Base-by-base conservation (phyloP, 2,113 vertebrate genomes). In the Solea senegalensis region DNA sequence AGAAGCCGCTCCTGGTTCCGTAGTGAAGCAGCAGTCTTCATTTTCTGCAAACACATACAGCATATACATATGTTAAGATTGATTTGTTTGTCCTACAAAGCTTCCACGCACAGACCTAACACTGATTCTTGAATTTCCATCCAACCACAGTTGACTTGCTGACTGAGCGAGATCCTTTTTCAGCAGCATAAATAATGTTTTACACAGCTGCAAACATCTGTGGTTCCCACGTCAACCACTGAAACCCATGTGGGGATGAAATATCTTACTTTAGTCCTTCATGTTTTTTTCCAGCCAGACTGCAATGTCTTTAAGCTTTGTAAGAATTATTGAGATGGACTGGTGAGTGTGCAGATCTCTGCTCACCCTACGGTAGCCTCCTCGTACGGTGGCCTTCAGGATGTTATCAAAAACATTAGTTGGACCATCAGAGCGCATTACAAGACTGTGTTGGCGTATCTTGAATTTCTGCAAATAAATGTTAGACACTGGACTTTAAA, bases 11-110 rank as follows among this genome's bases (percentile, higher is more conserved):
- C 60, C 81, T 2, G 93, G 88, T 65, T 94, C 93, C 21, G 87
- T 86, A 8, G 89, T 87, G 90, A 93, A 94, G 86, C 95, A 95
- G 0, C 90, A 93, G 82, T 96, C 95, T 88, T 97, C 96, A 73
- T 98, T 96, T 81, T 98, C 97, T 99, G 87, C 63, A 74, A 86
- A 81, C 26, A 62, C 44, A 21, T 21, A 21, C 64, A 72, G 12
- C 0, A 49, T 54, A 56, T n/a, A 69, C 28, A 56, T 14, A 56
- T 14, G 39, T 58, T 14, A 13, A 26, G 7, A 43, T 48, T 48
- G 45, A 48, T 48, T 48, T 48, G 10, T 46, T 46, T 46, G 9
- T 46, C 5, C 9, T 48, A 13, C 45, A 13, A 14, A 13, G 45
- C 45, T 13, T 13, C 45, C 14, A 57, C 14, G 11, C 39, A 21